A percentile compares a stretch with the other conserved stretches of the same genome.
phyloP scores from a whole-genome alignment of 2,113 vertebrate species.

The Chelonoidis abingdonii region DNA sequence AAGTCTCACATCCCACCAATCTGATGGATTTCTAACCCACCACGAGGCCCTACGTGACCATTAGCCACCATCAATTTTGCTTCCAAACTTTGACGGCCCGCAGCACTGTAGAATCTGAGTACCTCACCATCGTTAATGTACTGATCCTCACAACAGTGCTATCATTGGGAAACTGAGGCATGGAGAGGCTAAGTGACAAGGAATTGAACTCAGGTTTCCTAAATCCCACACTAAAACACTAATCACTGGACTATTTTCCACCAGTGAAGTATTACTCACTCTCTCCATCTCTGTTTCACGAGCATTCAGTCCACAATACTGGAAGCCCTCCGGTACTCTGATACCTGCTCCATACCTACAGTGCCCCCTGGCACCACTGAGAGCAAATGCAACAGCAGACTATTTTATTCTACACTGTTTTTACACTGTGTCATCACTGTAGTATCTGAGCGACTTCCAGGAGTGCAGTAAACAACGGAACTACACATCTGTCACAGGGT shows the following conservation, averaged over 20 bases:
- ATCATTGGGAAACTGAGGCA: neutral
- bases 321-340: too few relatives aligned
- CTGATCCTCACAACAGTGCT: neutral
- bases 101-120: rapidly evolving
- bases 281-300: neutral
- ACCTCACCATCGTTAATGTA: neutral
- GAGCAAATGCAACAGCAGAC: neutral
- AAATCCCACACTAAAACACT: too few relatives aligned
- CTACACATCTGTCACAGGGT: neutral
- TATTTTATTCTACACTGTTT: neutral
- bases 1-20: slow-evolving; percentile 16
- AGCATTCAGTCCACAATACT: neutral
- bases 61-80: neutral
- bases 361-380: neutral
- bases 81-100: neutral
- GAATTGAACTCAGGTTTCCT: neutral
- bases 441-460: neutral
- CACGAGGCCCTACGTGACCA: neutral
- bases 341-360: neutral
- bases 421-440: neutral
- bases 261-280: neutral
- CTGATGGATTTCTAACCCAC: slow-evolving; percentile 51
- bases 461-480: neutral
- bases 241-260: neutral
- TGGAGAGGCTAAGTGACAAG: neutral